These are phyloP conservation scores for Drosophila nigromelanica DNA, from an alignment of 1,140 invertebrate genomes.

Conservation along the genomic window DNA sequence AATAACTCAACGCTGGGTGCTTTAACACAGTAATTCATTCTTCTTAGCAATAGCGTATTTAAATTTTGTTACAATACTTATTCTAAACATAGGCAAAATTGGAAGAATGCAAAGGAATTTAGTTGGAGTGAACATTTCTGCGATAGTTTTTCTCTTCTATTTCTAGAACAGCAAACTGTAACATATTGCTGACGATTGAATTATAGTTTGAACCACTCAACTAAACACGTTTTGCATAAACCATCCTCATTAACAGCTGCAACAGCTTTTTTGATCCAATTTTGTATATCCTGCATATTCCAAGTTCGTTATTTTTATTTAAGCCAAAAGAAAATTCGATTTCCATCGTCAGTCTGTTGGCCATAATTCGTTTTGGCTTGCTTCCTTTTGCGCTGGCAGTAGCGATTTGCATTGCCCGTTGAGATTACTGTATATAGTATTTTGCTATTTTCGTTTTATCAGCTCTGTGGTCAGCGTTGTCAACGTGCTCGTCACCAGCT, in stretches of 20 bases:
- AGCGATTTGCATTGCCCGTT: conserved; percentile 64
- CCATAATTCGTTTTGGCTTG: conserved; percentile 64
- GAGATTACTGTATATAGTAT: conserved; percentile 57
- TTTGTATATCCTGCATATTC: background rate
- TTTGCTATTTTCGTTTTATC: conserved; percentile 54
- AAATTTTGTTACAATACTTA: too few relatives aligned
- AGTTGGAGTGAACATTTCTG: too few relatives aligned
- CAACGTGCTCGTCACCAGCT: conserved; percentile 53
- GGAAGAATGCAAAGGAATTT: too few relatives aligned
- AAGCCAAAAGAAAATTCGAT: conserved; percentile 48
- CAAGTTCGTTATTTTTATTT: conserved; percentile 8
- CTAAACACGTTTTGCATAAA: background rate
- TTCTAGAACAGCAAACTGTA: too few relatives aligned
- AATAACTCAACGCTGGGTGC: background rate
- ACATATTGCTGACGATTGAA: too few relatives aligned
- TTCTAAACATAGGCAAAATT: too few relatives aligned
- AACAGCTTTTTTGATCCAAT: background rate
- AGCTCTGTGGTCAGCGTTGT: conserved; percentile 20
- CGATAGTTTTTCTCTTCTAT: too few relatives aligned
- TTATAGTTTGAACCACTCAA: background rate
- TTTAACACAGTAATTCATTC: background rate
- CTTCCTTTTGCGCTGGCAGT: conserved; percentile 55
- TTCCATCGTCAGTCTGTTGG: conserved; percentile 28
- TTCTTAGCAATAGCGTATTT: too few relatives aligned
- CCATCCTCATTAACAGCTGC: background rate